Percentiles rank a stretch among this genome's conserved stretches.
These are phyloP conservation scores for Tauraco hartlaubi DNA, from an alignment of 2,797 vertebrate genomes.

Conservation along the genomic window DNA sequence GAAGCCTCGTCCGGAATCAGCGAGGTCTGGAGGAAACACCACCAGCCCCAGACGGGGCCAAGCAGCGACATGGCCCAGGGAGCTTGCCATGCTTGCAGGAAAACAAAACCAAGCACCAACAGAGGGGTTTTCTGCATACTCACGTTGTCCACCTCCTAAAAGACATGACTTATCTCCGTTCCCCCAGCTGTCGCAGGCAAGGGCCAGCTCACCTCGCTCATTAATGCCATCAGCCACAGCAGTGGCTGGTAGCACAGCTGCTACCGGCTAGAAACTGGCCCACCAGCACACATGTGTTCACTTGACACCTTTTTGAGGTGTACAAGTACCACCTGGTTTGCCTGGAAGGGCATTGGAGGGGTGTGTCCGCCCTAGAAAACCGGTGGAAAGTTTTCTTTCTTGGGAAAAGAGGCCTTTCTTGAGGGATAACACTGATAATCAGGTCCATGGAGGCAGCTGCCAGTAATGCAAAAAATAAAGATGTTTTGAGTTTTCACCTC, in stretches of 20 bases:
- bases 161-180: neutral
- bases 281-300: neutral
- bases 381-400: neutral
- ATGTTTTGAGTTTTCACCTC: neutral
- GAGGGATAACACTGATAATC: neutral
- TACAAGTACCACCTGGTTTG: rapidly evolving
- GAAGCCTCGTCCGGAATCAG: neutral
- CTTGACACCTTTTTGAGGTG: neutral
- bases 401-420: neutral
- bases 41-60: neutral
- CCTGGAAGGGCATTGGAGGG: neutral
- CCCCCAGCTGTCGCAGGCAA: neutral
- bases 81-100: neutral
- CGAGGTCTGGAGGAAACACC: neutral
- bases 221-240: neutral
- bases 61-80: neutral
- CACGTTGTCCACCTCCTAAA: neutral
- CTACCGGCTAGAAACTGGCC: neutral
- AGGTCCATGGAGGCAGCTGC: neutral
- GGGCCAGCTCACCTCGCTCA: neutral
- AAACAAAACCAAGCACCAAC: neutral
- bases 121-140: neutral
- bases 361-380: neutral
- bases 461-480: neutral
- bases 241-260: neutral